phyloP scores from a whole-genome alignment of 1,140 invertebrate genomes.

The Drosophila lacertosa region DNA sequence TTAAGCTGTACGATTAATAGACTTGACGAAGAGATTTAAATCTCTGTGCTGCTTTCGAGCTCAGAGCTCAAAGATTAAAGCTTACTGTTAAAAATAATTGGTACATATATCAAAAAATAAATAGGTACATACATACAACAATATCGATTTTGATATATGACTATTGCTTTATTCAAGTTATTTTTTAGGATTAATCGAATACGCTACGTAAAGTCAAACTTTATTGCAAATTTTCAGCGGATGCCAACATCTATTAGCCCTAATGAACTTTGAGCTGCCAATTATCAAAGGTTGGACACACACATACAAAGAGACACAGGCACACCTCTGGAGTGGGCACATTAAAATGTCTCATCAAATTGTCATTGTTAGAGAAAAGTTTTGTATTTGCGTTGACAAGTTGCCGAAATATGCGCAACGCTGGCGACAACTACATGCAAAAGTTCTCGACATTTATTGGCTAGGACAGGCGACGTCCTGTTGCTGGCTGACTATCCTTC shows the following conservation, averaged over 20 bases:
- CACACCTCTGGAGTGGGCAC: constrained; percentile 18
- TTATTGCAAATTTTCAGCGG: constrained; percentile 13
- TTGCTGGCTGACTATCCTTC: neutral
- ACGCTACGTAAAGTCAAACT: neutral
- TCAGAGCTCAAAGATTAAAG: too few species aligned
- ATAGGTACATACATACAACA: too few species aligned
- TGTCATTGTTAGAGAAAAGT: constrained; percentile 64
- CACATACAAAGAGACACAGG: constrained; percentile 1
- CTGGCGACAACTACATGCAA: constrained; percentile 18
- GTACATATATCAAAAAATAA: too few species aligned
- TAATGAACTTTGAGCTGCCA: constrained; percentile 55
- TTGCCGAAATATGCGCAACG: constrained; percentile 65
- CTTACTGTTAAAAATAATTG: too few species aligned
- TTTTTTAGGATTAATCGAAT: neutral
- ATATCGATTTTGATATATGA: too few species aligned
- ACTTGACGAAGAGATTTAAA: too few species aligned
- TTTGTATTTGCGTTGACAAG: constrained; percentile 69
- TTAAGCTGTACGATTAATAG: neutral
- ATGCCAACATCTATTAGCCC: constrained; percentile 14
- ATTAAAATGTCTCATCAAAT: constrained; percentile 71
- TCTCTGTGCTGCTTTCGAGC: too few species aligned
- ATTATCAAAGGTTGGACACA: constrained; percentile 57
- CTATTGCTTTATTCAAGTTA: too few species aligned
- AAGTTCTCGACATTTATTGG: constrained; percentile 71
- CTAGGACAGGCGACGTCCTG: constrained; percentile 23